phyloP scores from a whole-genome alignment of 2,888 invertebrate species.

The Eupithecia abbreviata region DNA sequence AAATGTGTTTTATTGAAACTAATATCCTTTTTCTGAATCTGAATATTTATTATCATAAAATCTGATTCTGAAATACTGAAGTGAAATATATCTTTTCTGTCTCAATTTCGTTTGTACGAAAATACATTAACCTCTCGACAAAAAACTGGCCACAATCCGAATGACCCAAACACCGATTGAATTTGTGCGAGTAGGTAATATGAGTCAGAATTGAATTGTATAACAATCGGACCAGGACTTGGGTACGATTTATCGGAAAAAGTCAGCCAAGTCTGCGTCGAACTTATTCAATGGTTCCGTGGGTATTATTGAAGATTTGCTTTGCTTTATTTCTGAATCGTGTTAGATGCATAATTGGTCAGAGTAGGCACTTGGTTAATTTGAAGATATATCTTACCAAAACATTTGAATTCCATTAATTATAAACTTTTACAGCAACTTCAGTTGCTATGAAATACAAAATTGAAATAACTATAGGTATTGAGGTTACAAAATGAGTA shows the following conservation, averaged over 20 bases:
- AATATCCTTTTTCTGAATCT: conserved; percentile 25
- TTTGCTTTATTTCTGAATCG: not conserved
- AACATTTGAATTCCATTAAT: not conserved
- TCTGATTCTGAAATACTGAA: not conserved
- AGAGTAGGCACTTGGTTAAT: not conserved
- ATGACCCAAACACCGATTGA: conserved; percentile 38
- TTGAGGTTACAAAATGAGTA: too few species aligned
- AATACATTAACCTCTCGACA: conserved; percentile 16
- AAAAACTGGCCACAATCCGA: conserved; percentile 39
- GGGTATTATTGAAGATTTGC: not conserved
- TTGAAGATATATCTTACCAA: not conserved
- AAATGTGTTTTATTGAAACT: conserved; percentile 35
- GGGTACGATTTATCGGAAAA: conserved; percentile 59
- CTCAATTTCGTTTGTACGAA: conserved; percentile 9
- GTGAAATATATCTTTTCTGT: not conserved
- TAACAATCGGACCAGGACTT: conserved; percentile 59
- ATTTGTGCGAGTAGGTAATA: conserved; percentile 28
- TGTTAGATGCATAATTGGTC: not conserved
- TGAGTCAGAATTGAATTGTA: conserved; percentile 57
- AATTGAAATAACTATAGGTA: too few species aligned
- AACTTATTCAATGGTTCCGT: conserved; percentile 6
- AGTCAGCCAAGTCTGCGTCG: conserved; percentile 8
- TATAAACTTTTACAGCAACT: too few species aligned
- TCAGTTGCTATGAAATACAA: too few species aligned
- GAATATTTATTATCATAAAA: conserved; percentile 11